Percentiles rank a stretch among this genome's conserved stretches.
Conservation (phyloP, 2,113 vertebrate species). For the Parus major region DNA sequence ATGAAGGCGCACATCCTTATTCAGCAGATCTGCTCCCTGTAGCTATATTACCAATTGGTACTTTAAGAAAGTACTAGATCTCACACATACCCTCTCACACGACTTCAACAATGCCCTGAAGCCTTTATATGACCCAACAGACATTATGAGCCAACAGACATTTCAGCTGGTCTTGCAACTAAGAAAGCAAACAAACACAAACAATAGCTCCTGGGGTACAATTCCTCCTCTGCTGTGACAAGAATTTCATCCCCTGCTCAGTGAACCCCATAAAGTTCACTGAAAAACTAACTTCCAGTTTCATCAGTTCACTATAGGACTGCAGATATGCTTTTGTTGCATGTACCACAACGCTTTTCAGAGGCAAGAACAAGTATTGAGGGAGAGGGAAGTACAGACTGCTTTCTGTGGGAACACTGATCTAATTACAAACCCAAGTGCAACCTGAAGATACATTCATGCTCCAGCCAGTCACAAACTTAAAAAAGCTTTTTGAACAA, state of each 20-base stretch:
- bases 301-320: background rate
- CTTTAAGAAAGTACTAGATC: background rate
- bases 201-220: background rate
- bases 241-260: background rate
- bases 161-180: background rate
- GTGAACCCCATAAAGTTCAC: background rate
- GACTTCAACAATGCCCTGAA: background rate
- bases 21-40: background rate
- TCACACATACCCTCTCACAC: background rate
- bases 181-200: background rate
- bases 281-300: background rate
- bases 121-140: background rate
- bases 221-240: background rate
- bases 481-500: background rate
- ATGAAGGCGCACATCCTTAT: background rate
- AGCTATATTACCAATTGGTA: background rate
- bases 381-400: background rate
- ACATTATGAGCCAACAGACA: background rate
- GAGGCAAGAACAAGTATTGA: background rate
- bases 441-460: background rate
- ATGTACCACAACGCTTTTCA: background rate
- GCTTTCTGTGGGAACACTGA: background rate
- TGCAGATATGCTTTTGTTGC: background rate
- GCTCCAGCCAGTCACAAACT: background rate
- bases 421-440: background rate